Evolutionary conservation across 2,888 invertebrate genomes (phyloP), one percentile per base, ranked within the genome.

Genomic region (Lumbricus terrestris): DNA sequence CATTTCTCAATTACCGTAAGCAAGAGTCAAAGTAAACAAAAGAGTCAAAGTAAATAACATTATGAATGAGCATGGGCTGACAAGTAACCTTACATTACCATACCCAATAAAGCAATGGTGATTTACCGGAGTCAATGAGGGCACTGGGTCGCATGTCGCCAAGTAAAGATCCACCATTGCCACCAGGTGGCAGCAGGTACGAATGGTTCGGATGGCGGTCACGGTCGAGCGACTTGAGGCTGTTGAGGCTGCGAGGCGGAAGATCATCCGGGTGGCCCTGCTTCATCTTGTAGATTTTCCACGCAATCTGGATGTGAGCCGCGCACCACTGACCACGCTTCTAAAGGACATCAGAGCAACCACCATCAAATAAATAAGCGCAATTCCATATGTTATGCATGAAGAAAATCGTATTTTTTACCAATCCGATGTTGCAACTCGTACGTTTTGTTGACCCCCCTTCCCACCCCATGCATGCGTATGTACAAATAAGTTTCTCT

Each of bases 251-350:
- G 20, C 37, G 34, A 34, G 34, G 20, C 23, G 35, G n/a, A n/a
- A n/a, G 13, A 18, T 85, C 85, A 37, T 35, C 85, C n/a, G 37
- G 85, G n/a, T 88, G 88, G 88, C 88, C 16, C n/a, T 88, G 88
- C 29, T 88, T 88, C 88, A 88, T 88, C 42, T 33, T 42, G 42
- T 38, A 18, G 29, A 88, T 88, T 29, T 88, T 88, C 88, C 88
- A 88, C 0, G 88, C 88, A n/a, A 37, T 88, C 42, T 88, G 88
- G 42, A 88, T 37, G 33, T 88, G 88, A 18, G 88, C 88, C 20
- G 88, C 37, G 29, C 88, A 88, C 88, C 88, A 88, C 20, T 47
- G 88, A 33, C 88, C 88, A 18, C 88, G 88, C 29, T 88, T 88
- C 88, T 88, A 88, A n/a, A 29, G 6, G 18, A 33, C 69, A 69